Evolutionary conservation across 2,113 vertebrate species (phyloP), one percentile per base, ranked within the genome.

Genomic region (Ctenomys sociabilis): DNA sequence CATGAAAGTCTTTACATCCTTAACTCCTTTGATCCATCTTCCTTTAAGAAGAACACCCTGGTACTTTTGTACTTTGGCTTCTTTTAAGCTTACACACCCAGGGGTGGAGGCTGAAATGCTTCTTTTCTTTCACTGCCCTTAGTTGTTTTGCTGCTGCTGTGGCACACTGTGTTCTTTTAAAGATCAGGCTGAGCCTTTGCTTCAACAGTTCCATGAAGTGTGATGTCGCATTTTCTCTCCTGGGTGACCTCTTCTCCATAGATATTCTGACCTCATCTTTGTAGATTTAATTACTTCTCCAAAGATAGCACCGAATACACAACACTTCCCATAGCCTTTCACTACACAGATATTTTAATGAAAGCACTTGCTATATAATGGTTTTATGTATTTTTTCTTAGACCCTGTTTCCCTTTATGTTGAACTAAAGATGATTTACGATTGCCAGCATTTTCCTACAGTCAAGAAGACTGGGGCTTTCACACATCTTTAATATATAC

Each of bases 351-450:
- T 17, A 49, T 54, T 63, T 54, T 28, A 80, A 72, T 64, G 28
- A 88, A 86, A 94, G 86, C 21, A 12, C 86, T 80, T 68, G 49
- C 40, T 85, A 37, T 86, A 45, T 54, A 75, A 52, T n/a, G 83
- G 19, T 3, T 43, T 80, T 1, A 54, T 66, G 37, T 32, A 19
- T 49, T 86, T 88, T 78, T 78, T 14, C 83, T 32, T 59, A 80
- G 35, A 61, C 7, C 86, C 26, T 72, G 14, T 73, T 14, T 85
- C 73, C 12, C 22, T 78, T 14, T 6, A 52, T 70, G 17, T 22
- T 91, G 64, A 26, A 59, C 32, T 63, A 68, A 80, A 93, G 37
- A 94, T 72, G 3, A 94, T 68, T 92, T 68, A 49, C 28, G 93
- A 28, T 32, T 75, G 7, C 40, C 83, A 52, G 49, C 26, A 35